Evolutionary conservation across 2,888 invertebrate genomes (phyloP).

Genomic region (Tipula lateralis): DNA sequence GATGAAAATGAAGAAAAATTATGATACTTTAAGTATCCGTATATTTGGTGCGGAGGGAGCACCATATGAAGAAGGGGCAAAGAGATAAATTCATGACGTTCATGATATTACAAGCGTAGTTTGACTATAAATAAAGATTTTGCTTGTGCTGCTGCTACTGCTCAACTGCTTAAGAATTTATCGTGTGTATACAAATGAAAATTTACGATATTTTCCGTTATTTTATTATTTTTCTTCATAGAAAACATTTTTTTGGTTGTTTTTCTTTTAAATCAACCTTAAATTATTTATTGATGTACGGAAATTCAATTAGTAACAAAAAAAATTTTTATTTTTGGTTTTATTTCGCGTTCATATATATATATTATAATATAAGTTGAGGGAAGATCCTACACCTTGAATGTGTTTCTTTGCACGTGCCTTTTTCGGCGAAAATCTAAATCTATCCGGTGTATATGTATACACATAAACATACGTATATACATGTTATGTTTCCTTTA

Average conservation of each 20-base stretch:
- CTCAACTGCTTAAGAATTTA: slow-evolving; percentile 19
- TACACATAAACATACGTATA: not conserved
- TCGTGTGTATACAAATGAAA: slow-evolving; percentile 24
- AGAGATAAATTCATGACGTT: not conserved
- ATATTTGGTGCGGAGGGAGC: not conserved
- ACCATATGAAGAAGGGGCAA: not conserved
- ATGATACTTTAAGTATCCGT: not conserved
- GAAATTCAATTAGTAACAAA: not conserved
- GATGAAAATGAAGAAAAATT: not conserved
- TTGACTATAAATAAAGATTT: not conserved
- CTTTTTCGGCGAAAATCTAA: not conserved
- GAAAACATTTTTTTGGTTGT: not conserved
- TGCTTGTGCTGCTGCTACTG: not conserved
- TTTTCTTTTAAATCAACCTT: slow-evolving; percentile 1
- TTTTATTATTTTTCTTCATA: not conserved
- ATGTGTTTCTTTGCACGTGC: not conserved
- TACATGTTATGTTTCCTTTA: no score
- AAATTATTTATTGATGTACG: slow-evolving; percentile 9
- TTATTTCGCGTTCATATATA: not conserved
- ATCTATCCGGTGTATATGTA: not conserved
- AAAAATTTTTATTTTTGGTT: not conserved
- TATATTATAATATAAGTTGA: not conserved
- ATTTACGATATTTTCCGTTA: slow-evolving; percentile 19
- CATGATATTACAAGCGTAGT: not conserved
- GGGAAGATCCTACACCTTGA: not conserved